Conservation (phyloP, 2,113 vertebrate species). For the Chaetops frenatus region DNA sequence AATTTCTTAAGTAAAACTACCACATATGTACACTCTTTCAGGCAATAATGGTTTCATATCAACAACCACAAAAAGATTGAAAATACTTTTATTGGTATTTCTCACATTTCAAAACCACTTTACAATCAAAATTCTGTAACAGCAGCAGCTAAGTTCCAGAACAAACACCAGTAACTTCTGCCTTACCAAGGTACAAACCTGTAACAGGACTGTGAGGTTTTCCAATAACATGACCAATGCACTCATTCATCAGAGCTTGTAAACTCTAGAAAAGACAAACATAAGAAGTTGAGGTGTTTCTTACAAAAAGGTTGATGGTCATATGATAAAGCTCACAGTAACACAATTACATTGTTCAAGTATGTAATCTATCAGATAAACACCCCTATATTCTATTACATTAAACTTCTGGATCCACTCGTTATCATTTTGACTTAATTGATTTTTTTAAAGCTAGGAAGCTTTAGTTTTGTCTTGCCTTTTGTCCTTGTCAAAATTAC, state of each 20-base stretch:
- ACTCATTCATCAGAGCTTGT: conserved; percentile 97
- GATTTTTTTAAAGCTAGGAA: neutral
- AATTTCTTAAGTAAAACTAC: neutral
- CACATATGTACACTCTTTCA: neutral
- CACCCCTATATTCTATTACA: neutral
- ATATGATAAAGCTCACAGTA: neutral
- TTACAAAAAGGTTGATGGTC: neutral
- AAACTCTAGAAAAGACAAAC: conserved; percentile 79
- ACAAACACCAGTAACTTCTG: neutral
- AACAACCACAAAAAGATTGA: neutral
- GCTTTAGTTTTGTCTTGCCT: neutral
- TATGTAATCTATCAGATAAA: neutral
- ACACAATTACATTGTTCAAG: neutral
- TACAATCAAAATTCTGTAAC: neutral
- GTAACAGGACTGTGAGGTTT: conserved; percentile 98
- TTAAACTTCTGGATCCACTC: neutral
- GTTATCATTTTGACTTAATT: neutral
- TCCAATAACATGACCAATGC: conserved; percentile 98
- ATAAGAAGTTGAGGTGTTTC: neutral
- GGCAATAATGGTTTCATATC: neutral
- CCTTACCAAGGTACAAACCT: conserved; percentile 91
- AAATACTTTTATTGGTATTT: neutral
- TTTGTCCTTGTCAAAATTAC: neutral
- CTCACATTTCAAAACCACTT: neutral
- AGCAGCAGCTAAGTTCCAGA: neutral